Evolutionary conservation across 2,888 invertebrate genomes (phyloP), one percentile per base, ranked within the genome.

Genomic region (Sisyra terminalis): DNA sequence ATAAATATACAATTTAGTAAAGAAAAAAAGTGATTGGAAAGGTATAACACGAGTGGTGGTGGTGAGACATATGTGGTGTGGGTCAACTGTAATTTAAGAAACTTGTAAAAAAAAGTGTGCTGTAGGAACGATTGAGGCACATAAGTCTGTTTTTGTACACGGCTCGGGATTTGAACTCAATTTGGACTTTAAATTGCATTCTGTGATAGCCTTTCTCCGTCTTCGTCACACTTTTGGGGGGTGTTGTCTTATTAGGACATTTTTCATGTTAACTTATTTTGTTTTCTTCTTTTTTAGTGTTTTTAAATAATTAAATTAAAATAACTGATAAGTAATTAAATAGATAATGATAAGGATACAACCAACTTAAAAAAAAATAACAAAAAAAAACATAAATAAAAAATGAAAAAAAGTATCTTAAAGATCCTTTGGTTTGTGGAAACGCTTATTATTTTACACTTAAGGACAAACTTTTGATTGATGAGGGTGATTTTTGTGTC

Each of bases 361-460:
- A 35, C 35, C 13, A 38, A 38, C 8, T 29, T 30, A 32, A 29
- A 37, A 42, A 37, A 29, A 14, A 42, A n/a, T n/a, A n/a, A n/a
- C n/a, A 37, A 37, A 24, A 5, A 24, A 24, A 24, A 24, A 24
- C 7, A 24, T 5, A 24, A 7, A 24, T 5, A 24, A 24, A 24
- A 24, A 24, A 24, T 24, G 8, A 40, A 24, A 31, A 10, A 31
- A 40, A 40, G 30, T 30, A 31, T 40, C 31, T 17, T 39, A 39
- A 39, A 39, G 40, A 40, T 40, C 14, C 14, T 30, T 30, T 31
- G 40, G 43, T 43, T 31, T 43, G 43, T 43, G 43, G 35, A 43
- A 37, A 43, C 43, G 43, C 43, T 43, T 43, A 43, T 43, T 43
- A 43, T 30, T 38, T 43, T 38, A 43, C 29, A 30, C 36, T 29